phyloP scores from a whole-genome alignment of 2,797 vertebrate genomes.

The Loriculus beryllinus region DNA sequence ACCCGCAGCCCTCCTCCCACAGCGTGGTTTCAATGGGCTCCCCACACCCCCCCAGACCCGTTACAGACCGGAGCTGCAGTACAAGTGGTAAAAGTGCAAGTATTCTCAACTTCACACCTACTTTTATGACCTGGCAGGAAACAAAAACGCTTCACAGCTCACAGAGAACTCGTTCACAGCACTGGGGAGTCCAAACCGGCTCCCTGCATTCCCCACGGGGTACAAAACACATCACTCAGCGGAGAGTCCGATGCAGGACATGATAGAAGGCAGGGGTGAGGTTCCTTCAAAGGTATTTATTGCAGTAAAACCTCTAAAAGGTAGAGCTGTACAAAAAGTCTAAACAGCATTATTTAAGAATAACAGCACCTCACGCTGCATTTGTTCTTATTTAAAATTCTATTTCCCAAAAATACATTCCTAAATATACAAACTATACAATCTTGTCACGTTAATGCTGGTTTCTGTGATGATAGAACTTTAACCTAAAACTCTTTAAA shows the following conservation, averaged over 20 bases:
- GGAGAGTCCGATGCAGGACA: conserved; percentile 60
- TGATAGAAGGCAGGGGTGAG: conserved; percentile 53
- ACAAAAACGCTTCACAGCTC: conserved; percentile 68
- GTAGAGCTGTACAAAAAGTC: conserved; percentile 77
- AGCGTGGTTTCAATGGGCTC: conserved; percentile 68
- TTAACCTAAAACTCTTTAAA: conserved; percentile 66
- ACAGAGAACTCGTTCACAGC: conserved; percentile 49
- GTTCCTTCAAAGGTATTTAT: conserved; percentile 70
- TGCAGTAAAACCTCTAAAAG: conserved; percentile 77
- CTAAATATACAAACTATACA: conserved; percentile 87
- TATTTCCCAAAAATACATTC: conserved; percentile 81
- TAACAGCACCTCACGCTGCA: conserved; percentile 68
- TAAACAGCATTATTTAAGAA: conserved; percentile 72
- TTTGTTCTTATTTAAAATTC: conserved; percentile 78
- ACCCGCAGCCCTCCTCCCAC: conserved; percentile 70
- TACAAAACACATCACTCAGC: conserved; percentile 66
- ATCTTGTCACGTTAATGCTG: conserved; percentile 80
- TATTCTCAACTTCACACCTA: conserved; percentile 56
- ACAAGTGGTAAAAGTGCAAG: conserved; percentile 62
- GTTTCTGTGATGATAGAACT: conserved; percentile 73
- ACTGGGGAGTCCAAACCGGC: conserved; percentile 18
- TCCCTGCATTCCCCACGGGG: conserved; percentile 54
- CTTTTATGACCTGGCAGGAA: conserved; percentile 57
- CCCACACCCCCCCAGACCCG: neutral
- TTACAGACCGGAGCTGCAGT: conserved; percentile 44